Conservation (phyloP, 2,113 vertebrate genomes). For the Dicentrarchus labrax region DNA sequence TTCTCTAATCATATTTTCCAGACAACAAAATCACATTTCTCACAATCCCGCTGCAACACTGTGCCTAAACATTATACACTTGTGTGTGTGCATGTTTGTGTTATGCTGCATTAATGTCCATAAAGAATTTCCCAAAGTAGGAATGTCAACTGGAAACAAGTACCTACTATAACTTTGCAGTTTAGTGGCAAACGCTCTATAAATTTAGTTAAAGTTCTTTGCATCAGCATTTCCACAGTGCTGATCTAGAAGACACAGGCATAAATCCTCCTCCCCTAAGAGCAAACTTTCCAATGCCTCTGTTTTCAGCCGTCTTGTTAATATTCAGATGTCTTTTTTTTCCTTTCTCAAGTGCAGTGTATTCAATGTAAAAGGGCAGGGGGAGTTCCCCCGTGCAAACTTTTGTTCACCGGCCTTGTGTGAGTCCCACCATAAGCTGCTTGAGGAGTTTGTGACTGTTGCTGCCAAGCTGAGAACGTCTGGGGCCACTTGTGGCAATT, state of each 20-base stretch:
- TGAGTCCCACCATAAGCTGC: slow-evolving; percentile 60
- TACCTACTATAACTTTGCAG: slow-evolving; percentile 35
- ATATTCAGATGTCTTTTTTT: slow-evolving; percentile 51
- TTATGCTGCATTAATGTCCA: slow-evolving; percentile 31
- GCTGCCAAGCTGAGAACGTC: slow-evolving; percentile 63
- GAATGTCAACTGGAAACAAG: slow-evolving; percentile 53
- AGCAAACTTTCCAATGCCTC: slow-evolving; percentile 49
- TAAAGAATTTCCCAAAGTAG: slow-evolving; percentile 36
- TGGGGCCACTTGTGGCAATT: slow-evolving; percentile 67
- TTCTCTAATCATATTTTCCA: slow-evolving; percentile 44
- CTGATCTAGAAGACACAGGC: slow-evolving; percentile 52
- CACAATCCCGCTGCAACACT: neutral
- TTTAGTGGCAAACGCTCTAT: slow-evolving; percentile 47
- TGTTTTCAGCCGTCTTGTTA: slow-evolving; percentile 58
- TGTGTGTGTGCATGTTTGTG: slow-evolving; percentile 35
- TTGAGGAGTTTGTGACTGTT: slow-evolving; percentile 60
- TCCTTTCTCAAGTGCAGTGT: slow-evolving; percentile 15
- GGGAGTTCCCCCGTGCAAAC: slow-evolving; percentile 54
- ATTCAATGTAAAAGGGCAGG: slow-evolving; percentile 48
- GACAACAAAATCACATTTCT: slow-evolving; percentile 34
- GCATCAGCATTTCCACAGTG: slow-evolving; percentile 65
- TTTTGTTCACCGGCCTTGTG: slow-evolving; percentile 53
- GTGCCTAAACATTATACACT: neutral
- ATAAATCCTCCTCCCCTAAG: slow-evolving; percentile 64
- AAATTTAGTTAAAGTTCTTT: slow-evolving; percentile 61